Conservation (phyloP, 1,140 invertebrate genomes). For the Neodiprion virginianus region DNA sequence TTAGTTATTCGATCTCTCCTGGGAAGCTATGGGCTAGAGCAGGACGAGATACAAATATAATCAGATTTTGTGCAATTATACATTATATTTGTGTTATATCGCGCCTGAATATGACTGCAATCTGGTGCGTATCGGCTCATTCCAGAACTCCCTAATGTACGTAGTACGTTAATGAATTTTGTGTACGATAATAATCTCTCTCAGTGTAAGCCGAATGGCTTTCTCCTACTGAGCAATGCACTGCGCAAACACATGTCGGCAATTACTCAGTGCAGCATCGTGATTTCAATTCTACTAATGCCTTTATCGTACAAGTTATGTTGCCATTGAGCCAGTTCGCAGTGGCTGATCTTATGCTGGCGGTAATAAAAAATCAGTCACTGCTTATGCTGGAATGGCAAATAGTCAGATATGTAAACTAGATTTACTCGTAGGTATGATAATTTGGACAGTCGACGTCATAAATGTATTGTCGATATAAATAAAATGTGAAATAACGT, state of each 20-base stretch:
- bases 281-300: not conserved
- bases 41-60: not conserved
- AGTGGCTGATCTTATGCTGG: conserved; percentile 1
- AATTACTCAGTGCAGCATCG: not conserved
- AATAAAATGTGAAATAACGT: not conserved
- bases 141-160: not conserved
- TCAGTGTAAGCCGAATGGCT: no score
- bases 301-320: not conserved
- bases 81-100: no score
- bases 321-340: no score
- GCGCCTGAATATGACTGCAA: not conserved
- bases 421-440: no score
- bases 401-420: no score
- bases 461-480: no score
- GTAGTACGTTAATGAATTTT: not conserved
- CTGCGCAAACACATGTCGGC: not conserved
- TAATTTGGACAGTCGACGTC: no score
- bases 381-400: no score
- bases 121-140: not conserved
- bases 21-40: not conserved
- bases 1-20: not conserved
- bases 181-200: no score
- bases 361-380: not conserved
- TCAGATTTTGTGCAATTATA: not conserved
- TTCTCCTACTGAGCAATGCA: not conserved